phyloP scores from a whole-genome alignment of 2,888 invertebrate species.

The Gryllus longicercus region DNA sequence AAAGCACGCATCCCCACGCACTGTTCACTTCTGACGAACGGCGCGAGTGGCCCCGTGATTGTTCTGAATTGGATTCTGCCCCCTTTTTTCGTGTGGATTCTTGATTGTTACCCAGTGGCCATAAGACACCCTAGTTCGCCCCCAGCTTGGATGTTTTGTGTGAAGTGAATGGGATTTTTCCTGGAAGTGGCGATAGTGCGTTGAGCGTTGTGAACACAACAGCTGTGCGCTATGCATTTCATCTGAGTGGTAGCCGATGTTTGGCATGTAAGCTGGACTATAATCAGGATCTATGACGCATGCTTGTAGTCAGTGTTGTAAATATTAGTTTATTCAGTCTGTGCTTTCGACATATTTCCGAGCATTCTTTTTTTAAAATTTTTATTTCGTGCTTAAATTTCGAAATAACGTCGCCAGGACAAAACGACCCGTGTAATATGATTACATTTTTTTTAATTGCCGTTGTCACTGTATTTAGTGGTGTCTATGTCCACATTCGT shows the following conservation, averaged over 20 bases:
- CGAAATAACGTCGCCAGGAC: no score
- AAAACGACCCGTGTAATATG: no score
- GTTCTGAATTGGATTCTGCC: background rate
- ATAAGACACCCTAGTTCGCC: background rate
- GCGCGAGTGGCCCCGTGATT: background rate
- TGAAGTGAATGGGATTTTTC: background rate
- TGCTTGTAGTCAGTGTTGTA: background rate
- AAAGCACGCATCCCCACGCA: background rate
- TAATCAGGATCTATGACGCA: background rate
- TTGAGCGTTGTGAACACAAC: background rate
- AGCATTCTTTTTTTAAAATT: no score
- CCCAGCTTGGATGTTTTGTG: background rate
- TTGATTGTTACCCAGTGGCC: background rate
- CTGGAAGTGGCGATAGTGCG: background rate
- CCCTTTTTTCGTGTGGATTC: background rate
- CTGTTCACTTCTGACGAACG: background rate
- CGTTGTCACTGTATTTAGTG: no score
- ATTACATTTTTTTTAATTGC: no score
- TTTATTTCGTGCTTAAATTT: no score
- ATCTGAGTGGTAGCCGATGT: conserved; percentile 9
- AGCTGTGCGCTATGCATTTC: conserved; percentile 1
- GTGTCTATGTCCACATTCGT: no score
- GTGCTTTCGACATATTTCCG: background rate
- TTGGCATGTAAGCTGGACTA: background rate
- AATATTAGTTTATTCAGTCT: background rate